phyloP scores from a whole-genome alignment of 2,888 invertebrate genomes.

The Oithona nana region DNA sequence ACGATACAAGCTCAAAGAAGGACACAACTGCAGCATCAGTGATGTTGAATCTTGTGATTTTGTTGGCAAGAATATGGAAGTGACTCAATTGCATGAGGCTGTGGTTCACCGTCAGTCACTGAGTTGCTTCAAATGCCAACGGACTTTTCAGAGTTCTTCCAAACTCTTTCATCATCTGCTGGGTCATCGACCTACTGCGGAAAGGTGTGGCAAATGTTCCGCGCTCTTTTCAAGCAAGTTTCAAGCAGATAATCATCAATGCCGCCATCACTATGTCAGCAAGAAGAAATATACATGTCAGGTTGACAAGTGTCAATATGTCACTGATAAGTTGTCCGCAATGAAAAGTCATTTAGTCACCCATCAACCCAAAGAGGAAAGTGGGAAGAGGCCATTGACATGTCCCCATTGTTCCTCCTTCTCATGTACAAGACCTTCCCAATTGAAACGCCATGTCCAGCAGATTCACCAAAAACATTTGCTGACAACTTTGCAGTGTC shows the following conservation, averaged over 20 bases:
- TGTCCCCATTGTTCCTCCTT: background rate
- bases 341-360: background rate
- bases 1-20: no score
- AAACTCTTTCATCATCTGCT: slow-evolving; percentile 43
- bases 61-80: no score
- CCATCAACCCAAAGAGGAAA: no score
- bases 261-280: background rate
- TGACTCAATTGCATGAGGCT: no score
- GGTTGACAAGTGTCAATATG: background rate
- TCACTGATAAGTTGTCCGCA: background rate
- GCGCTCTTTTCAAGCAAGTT: background rate
- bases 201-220: background rate
- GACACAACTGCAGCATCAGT: no score
- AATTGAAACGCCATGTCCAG: background rate
- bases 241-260: background rate
- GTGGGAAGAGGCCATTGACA: background rate
- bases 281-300: background rate
- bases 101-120: background rate
- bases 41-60: no score
- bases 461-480: background rate
- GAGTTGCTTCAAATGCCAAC: background rate
- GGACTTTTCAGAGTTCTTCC: slow-evolving; percentile 25
- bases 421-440: background rate
- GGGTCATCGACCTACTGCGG: slow-evolving; percentile 36
- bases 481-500: background rate